phyloP scores from a whole-genome alignment of 2,797 vertebrate genomes.

The Antennarius maculatus region DNA sequence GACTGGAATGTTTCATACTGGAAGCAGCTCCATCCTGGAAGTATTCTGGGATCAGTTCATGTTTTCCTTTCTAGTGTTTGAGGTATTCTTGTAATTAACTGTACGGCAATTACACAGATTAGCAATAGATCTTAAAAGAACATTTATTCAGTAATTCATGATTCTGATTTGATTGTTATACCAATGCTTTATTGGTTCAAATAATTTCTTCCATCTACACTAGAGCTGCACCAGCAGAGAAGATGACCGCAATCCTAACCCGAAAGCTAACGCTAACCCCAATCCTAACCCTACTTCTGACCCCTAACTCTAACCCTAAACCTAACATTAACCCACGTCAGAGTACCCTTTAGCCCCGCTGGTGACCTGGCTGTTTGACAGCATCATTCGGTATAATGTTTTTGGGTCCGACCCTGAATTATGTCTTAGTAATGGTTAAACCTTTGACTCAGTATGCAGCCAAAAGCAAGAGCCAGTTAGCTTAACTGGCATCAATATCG shows the following conservation, averaged over 20 bases:
- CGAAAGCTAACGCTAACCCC: no score
- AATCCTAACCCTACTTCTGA: no score
- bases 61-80: slow-evolving; percentile 2
- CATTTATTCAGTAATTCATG: slow-evolving; percentile 6
- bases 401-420: no score
- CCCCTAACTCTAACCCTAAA: no score
- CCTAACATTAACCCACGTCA: no score
- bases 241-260: no score
- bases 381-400: no score
- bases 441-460: no score
- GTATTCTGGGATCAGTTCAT: slow-evolving; percentile 3
- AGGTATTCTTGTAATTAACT: slow-evolving; percentile 21
- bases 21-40: not conserved
- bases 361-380: not conserved
- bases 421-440: no score
- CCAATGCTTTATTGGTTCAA: not conserved
- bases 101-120: slow-evolving; percentile 10
- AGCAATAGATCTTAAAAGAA: slow-evolving; percentile 26
- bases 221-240: not conserved
- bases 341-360: not conserved
- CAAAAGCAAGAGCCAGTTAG: no score
- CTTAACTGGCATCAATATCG: no score
- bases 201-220: no score
- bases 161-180: slow-evolving; percentile 3
- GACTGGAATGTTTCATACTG: not conserved